Evolutionary conservation across 2,888 invertebrate genomes (phyloP).

Genomic region (Piscicola geometra): DNA sequence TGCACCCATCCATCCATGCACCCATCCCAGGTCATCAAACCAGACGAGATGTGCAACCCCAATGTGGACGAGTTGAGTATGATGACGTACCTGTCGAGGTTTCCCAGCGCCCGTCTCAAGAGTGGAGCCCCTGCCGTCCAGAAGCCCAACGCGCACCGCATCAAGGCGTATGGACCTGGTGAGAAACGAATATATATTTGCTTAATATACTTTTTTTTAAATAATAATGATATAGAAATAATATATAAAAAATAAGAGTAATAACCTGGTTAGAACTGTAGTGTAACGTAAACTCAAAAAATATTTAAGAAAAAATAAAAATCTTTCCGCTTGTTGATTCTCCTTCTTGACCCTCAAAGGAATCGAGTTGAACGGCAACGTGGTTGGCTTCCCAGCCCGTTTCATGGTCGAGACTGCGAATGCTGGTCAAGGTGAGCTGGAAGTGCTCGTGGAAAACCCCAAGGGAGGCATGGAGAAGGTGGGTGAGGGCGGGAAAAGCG

Average conservation of each 20-base stretch:
- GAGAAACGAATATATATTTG: slow-evolving; percentile 29
- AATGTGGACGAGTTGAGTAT: slow-evolving; percentile 86
- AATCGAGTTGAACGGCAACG: slow-evolving; percentile 61
- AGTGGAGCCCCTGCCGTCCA: slow-evolving; percentile 73
- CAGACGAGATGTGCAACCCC: slow-evolving; percentile 83
- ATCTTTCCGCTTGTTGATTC: neutral
- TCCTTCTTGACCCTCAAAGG: slow-evolving; percentile 39
- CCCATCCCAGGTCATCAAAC: slow-evolving; percentile 69
- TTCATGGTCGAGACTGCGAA: slow-evolving; percentile 83
- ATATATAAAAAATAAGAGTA: no score
- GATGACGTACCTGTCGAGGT: slow-evolving; percentile 90
- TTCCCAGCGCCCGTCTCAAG: slow-evolving; percentile 79
- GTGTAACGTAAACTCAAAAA: neutral
- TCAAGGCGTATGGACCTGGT: slow-evolving; percentile 77
- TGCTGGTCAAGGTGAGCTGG: slow-evolving; percentile 73
- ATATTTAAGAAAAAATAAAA: neutral
- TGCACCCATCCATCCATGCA: no score
- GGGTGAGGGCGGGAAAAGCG: no score
- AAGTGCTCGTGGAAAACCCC: slow-evolving; percentile 65
- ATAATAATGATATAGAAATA: no score
- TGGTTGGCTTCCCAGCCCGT: slow-evolving; percentile 73
- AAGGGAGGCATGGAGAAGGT: slow-evolving; percentile 58
- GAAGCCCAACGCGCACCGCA: slow-evolving; percentile 65
- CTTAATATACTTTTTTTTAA: neutral
- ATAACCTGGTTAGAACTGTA: no score